Conservation (phyloP, 2,797 vertebrate genomes). For the Mormyrus hasselquistii region DNA sequence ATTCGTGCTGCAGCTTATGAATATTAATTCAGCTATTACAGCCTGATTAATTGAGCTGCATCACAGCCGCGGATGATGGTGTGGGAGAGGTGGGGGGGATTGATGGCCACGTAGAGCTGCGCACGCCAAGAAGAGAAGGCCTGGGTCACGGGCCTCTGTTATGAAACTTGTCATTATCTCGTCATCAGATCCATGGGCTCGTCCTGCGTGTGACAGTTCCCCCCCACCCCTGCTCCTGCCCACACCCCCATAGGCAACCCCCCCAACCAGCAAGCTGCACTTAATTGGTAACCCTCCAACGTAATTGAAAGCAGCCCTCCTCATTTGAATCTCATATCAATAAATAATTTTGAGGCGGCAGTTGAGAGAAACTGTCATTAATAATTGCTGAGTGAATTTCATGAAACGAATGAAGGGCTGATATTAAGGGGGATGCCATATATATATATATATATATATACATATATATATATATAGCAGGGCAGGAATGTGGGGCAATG, state of each 20-base stretch:
- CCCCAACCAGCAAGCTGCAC: not conserved
- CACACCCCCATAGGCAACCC: not conserved
- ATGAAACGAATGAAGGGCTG: not conserved
- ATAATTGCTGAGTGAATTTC: conserved; percentile 11
- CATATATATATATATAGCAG: not conserved
- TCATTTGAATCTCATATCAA: conserved; percentile 22
- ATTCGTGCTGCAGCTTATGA: conserved; percentile 39
- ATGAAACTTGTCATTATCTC: conserved; percentile 32
- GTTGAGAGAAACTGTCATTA: conserved; percentile 20
- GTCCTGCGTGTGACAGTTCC: not conserved
- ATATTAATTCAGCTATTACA: conserved; percentile 45
- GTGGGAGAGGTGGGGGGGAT: not conserved
- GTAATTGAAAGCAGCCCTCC: conserved; percentile 27
- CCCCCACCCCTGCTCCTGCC: not conserved
- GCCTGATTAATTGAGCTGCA: conserved; percentile 43
- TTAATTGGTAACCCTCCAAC: conserved; percentile 31
- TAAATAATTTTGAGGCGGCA: conserved; percentile 21
- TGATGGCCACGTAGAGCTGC: not conserved
- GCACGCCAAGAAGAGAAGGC: conserved; percentile 33
- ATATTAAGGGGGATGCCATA: not conserved
- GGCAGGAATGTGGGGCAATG: not conserved
- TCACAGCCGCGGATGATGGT: conserved; percentile 27
- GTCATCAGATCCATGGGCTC: not conserved
- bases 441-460: too few relatives aligned
- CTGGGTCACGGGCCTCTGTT: conserved; percentile 34